Evolutionary conservation across 2,797 vertebrate species (phyloP).

Genomic region (Darevskia nairensis): DNA sequence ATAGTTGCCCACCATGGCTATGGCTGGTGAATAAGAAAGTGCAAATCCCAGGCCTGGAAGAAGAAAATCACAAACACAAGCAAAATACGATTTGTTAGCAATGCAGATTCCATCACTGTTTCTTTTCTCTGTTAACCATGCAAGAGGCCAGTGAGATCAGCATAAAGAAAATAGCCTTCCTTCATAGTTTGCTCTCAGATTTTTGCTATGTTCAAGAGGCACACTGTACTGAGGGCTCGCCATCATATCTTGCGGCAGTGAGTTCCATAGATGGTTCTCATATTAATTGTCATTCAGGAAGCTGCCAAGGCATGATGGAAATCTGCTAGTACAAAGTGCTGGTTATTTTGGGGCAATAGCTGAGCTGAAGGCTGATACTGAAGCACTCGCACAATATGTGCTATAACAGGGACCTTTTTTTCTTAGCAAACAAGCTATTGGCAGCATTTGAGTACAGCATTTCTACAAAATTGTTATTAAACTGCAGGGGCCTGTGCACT

Average conservation of each 20-base stretch:
- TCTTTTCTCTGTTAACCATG: background rate
- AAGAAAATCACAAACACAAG: conserved; percentile 39
- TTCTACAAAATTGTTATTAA: conserved; percentile 65
- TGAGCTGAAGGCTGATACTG: conserved; percentile 57
- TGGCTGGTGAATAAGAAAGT: conserved; percentile 92
- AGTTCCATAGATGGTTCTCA: background rate
- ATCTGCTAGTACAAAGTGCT: conserved; percentile 2
- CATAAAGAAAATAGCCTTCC: too few species aligned
- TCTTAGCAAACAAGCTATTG: conserved; percentile 68
- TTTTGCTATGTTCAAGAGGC: background rate
- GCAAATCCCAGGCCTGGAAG: conserved; percentile 92
- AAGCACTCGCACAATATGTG: conserved; percentile 47
- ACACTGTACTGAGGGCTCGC: background rate
- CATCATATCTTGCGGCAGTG: background rate
- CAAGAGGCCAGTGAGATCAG: background rate
- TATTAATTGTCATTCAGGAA: conserved; percentile 16
- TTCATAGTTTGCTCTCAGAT: background rate
- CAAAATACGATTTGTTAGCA: conserved; percentile 13
- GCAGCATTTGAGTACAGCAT: conserved; percentile 68
- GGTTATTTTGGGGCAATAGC: conserved; percentile 50
- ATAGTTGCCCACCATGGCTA: conserved; percentile 95
- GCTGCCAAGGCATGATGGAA: conserved; percentile 33
- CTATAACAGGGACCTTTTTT: conserved; percentile 47
- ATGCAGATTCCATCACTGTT: background rate
- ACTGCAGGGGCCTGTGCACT: conserved; percentile 71